Base-by-base conservation (phyloP, 1,140 invertebrate genomes). In the Drosophila busckii region DNA sequence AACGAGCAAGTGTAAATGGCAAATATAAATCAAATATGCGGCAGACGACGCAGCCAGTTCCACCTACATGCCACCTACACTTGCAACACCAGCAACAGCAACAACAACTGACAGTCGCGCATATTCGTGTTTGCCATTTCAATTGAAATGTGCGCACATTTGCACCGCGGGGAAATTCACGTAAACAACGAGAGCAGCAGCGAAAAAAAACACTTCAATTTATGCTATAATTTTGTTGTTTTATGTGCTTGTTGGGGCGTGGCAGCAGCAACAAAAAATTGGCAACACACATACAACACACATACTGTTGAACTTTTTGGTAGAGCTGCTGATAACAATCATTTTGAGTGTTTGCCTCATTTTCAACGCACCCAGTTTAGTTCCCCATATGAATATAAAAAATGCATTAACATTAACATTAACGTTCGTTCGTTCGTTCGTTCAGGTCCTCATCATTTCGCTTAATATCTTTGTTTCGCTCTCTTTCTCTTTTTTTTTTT, bases 101-200 rank as follows among this genome's bases (percentile, higher is more conserved):
- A 40, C 29, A 44, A 15, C 17, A 41, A 61, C 40, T 62, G 42
- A 28, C 28, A 52, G 68, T 42, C 54, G 29, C 61, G n/a, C n/a
- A n/a, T n/a, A 45, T 68, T 68, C 69, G 70, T 75, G 70, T 75
- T 69, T 54, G 63, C 63, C 70, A 73, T 75, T 75, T 69, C 70
- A 75, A 75, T 75, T 75, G 70, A 75, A 75, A 75, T 75, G 64
- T 75, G 70, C 64, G 45, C 70, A 75, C 70, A 76, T 75, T 75
- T 69, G 45, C 70, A 59, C 44, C 15, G 16, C 13, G 56, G 29
- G 26, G 49, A 56, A 44, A 56, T 48, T 49, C 35, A 23, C 38
- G 19, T 37, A 53, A 53, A 29, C 22, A 20, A 19, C 2, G 17
- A 17, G 19, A 44, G 19, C 34, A 6, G 9, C 15, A 46, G 20